Evolutionary conservation across 2,113 vertebrate genomes (phyloP), one percentile per base, ranked within the genome.

Genomic region (Neodon shergylaensis): DNA sequence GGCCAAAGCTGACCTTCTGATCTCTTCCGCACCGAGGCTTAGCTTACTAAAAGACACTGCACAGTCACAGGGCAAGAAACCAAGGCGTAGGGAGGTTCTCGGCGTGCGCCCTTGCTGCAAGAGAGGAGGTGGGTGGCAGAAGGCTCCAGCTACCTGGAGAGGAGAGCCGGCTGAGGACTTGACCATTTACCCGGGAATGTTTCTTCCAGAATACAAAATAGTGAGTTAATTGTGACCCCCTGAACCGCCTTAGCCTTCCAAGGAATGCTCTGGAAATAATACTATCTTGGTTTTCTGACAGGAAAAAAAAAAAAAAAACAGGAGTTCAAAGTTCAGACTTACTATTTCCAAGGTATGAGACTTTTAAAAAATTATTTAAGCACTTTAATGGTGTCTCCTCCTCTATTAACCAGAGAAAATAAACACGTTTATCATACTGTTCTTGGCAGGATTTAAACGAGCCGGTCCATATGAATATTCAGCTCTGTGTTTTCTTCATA

Each of bases 251-350:
- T 77, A 28, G 61, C 65, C 54, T 94, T 91, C 65, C 63, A 93
- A 95, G 76, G 61, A 70, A 77, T 44, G 58, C 26, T 88, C 66
- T 85, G 16, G 93, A 90, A 93, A 78, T 52, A 21, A 84, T 49
- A 72, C 36, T 1, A 3, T 68, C 88, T 70, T 47, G 21, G 74
- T 90, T 79, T 92, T 61, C 39, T 36, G 5, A 94, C 70, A 83
- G 93, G 1, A 58, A 58, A 58, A 58, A 54, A 52, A 13, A 58
- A 58, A 19, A 54, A 54, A 16, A 89, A 94, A 81, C n/a, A 93
- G 79, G 49, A 39, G 21, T 88, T 96, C 77, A 77, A 83, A 85
- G 24, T 95, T 96, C 54, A 74, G 63, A 90, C 77, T 65, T 88
- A 36, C n/a, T 26, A 58, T 89, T 95, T 95, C 63, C 42, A 92